Evolutionary conservation across 2,113 vertebrate species (phyloP).

Genomic region (Sclerurus mexicanus): DNA sequence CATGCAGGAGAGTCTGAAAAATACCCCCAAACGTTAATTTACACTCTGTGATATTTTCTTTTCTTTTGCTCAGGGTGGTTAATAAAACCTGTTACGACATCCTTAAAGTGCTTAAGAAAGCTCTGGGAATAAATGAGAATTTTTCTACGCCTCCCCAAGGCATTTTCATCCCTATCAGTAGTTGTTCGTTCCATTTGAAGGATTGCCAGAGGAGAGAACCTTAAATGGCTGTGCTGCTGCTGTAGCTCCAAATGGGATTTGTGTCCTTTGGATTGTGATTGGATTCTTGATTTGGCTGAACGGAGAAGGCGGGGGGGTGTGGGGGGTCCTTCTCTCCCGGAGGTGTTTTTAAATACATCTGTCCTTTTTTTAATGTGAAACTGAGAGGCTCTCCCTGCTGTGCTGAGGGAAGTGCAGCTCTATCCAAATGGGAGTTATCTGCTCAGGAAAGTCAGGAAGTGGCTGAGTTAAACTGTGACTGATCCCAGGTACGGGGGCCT

Average conservation of each 20-base stretch:
- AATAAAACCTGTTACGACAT: constrained; percentile 50
- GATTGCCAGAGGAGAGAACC: constrained; percentile 20
- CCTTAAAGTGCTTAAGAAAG: constrained; percentile 59
- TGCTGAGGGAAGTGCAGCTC: neutral
- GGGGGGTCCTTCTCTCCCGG: neutral
- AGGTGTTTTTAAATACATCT: constrained; percentile 22
- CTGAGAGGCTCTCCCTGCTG: neutral
- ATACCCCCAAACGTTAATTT: constrained; percentile 39
- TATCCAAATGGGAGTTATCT: neutral
- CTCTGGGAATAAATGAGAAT: constrained; percentile 64
- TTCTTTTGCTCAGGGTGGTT: constrained; percentile 43
- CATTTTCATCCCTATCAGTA: constrained; percentile 37
- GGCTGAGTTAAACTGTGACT: neutral
- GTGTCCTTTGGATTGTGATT: constrained; percentile 41
- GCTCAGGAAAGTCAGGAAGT: neutral
- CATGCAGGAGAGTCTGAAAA: constrained; percentile 20
- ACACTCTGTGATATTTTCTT: constrained; percentile 35
- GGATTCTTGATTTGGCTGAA: constrained; percentile 43
- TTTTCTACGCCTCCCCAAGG: constrained; percentile 28
- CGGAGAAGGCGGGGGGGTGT: neutral
- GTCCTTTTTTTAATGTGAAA: neutral
- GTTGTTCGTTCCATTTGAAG: constrained; percentile 56
- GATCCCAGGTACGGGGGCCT: neutral
- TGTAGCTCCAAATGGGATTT: constrained; percentile 48
- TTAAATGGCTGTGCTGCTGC: constrained; percentile 45